phyloP scores from a whole-genome alignment of 2,797 vertebrate genomes.

The Pteronotus mesoamericanus region DNA sequence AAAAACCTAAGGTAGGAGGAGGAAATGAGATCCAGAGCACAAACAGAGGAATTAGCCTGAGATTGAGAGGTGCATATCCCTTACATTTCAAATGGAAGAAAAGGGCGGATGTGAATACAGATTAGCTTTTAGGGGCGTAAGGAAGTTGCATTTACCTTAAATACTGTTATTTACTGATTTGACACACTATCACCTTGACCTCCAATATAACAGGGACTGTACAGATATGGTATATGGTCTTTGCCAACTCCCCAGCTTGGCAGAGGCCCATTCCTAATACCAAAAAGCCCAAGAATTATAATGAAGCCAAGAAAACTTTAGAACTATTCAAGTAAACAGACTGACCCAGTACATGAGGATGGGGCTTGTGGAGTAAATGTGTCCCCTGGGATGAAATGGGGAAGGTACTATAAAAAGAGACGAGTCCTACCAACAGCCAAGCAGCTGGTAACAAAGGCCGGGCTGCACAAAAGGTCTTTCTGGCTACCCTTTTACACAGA shows the following conservation, averaged over 20 bases:
- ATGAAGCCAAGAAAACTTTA: neutral
- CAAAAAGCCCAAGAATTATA: neutral
- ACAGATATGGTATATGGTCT: neutral
- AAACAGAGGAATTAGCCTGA: neutral
- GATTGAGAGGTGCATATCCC: neutral
- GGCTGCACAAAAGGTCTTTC: conserved; percentile 21
- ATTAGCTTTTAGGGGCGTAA: neutral
- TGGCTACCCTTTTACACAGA: neutral
- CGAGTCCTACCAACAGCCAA: neutral
- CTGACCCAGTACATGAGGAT: neutral
- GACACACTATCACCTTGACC: neutral
- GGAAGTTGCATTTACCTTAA: neutral
- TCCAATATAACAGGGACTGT: neutral
- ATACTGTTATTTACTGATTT: neutral
- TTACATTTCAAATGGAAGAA: neutral
- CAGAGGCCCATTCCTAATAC: neutral
- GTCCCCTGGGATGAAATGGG: neutral
- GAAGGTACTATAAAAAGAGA: neutral
- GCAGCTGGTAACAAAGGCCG: conserved; percentile 35
- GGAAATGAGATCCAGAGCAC: neutral
- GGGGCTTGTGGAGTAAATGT: neutral
- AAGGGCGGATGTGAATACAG: neutral
- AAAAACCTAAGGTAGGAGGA: neutral
- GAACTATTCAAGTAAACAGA: neutral
- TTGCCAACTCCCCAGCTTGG: neutral